Evolutionary conservation across 2,888 invertebrate species (phyloP).

Genomic region (Drosophila formosana): DNA sequence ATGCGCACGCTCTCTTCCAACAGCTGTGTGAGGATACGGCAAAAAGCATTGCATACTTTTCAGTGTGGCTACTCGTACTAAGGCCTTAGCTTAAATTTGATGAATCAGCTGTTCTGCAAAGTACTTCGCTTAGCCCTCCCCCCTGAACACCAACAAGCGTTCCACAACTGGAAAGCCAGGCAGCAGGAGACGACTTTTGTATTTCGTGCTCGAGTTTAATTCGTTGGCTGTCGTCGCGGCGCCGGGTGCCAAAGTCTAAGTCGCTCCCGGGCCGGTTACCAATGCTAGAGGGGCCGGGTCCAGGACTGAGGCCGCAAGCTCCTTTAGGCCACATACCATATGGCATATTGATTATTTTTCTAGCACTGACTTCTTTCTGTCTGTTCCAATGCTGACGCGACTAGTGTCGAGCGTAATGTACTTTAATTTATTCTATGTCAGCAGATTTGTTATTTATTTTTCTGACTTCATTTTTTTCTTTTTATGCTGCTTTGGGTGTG

Average conservation of each 20-base stretch:
- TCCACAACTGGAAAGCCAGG: slow-evolving; percentile 38
- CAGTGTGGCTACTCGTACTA: slow-evolving; percentile 1
- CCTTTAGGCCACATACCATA: slow-evolving; percentile 68
- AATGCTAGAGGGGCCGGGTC: slow-evolving; percentile 10
- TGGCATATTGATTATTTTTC: slow-evolving; percentile 81
- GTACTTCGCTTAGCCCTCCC: background rate
- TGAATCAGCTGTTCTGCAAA: slow-evolving; percentile 76
- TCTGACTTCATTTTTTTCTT: slow-evolving; percentile 45
- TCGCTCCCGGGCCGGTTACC: slow-evolving; percentile 42
- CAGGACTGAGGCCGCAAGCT: slow-evolving; percentile 7
- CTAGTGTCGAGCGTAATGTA: slow-evolving; percentile 68
- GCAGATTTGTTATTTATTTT: slow-evolving; percentile 59
- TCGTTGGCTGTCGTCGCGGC: slow-evolving; percentile 38
- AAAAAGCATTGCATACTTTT: slow-evolving; percentile 32
- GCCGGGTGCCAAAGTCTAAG: slow-evolving; percentile 36
- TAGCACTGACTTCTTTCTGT: slow-evolving; percentile 31
- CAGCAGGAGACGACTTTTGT: slow-evolving; percentile 30
- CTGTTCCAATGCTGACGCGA: slow-evolving; percentile 44
- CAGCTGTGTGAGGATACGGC: slow-evolving; percentile 56
- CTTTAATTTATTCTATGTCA: slow-evolving; percentile 69
- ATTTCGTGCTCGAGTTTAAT: slow-evolving; percentile 43
- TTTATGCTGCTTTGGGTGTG: slow-evolving; percentile 19
- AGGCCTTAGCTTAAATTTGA: slow-evolving; percentile 37
- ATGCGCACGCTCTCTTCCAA: slow-evolving; percentile 49
- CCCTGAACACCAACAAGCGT: background rate